A percentile compares a stretch with the other conserved stretches of the same genome.
phyloP scores from a whole-genome alignment of 2,113 vertebrate species.

The Corythornis madagascariensis region DNA sequence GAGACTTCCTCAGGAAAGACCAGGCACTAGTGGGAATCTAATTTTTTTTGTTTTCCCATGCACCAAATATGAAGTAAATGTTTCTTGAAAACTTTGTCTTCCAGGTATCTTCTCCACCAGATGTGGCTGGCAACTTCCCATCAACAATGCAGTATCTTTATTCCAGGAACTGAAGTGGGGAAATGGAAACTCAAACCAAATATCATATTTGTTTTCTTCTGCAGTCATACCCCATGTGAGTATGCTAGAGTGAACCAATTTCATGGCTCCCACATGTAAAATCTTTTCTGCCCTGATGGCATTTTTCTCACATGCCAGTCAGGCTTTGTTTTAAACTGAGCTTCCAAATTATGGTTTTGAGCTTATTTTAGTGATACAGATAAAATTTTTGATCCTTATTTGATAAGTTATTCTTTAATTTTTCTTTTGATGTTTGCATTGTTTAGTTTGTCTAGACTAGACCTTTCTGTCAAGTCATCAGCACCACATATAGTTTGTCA shows the following conservation, averaged over 20 bases:
- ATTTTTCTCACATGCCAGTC: neutral
- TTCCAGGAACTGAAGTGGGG: constrained; percentile 71
- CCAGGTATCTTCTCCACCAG: constrained; percentile 90
- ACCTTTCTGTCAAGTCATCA: neutral
- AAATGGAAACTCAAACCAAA: constrained; percentile 84
- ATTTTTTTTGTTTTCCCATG: neutral
- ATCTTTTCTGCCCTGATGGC: neutral
- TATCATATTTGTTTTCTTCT: constrained; percentile 88
- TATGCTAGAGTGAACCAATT: neutral
- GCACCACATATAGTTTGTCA: neutral
- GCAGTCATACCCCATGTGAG: constrained; percentile 96
- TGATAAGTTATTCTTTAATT: neutral
- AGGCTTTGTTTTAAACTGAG: neutral
- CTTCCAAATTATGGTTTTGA: neutral
- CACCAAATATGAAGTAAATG: neutral
- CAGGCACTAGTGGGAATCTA: neutral
- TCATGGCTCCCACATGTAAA: neutral
- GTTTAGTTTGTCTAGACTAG: neutral
- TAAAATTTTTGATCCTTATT: neutral
- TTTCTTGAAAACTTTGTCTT: neutral
- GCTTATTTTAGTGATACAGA: neutral
- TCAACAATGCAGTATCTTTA: constrained; percentile 79
- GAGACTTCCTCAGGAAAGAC: neutral
- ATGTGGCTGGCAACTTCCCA: constrained; percentile 72
- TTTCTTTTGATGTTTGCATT: neutral